Base-by-base conservation (phyloP, 2,797 vertebrate species). In the Potorous gilbertii region DNA sequence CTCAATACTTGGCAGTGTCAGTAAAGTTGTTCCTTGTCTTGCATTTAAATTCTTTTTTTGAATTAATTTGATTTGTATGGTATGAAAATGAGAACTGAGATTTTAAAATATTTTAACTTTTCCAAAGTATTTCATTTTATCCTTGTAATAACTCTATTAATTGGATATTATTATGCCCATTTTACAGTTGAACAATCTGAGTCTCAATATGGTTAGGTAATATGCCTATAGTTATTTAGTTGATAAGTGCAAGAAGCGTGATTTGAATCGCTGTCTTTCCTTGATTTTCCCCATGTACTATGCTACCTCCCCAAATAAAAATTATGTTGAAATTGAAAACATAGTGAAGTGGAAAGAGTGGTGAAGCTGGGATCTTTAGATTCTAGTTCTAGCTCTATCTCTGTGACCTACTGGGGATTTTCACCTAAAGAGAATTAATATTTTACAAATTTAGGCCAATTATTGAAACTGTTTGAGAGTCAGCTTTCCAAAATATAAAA, bases 11-110 rank as follows among this genome's bases (percentile, higher is more conserved):
- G 92, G 87, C 29, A 59, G 21, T 4, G 40, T 4, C 46, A 90
- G 93, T 54, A 21, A 9, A 46, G 13, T 56, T 46, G 91, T 54
- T 12, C 5, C 66, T 94, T 87, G 81, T 50, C 55, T 93, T 91
- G 40, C 62, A 27, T 93, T 90, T 55, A 81, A 97, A 91, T 87
- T 46, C 94, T 81, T 5, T n/a, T 93, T 93, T 56, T 31, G 40
- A 95, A 74, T 55, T 62, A 90, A 46, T 10, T 5, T 92, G 81
- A 27, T 55, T 94, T 28, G 92, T 56, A 54, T 1, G 29, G 11
- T 13, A 13, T 31, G 18, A 18, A 31, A 89, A 18, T 31, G 0
- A 81, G 3, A 91, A 46, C 10, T 34, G 27, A 13, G 28, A 31
- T 40, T 34, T 57, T 50, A 95, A 54, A 46, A 62, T 46, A 91